These are phyloP conservation scores for Diorhabda elongata DNA, from an alignment of 1,140 invertebrate genomes.

Conservation along the genomic window DNA sequence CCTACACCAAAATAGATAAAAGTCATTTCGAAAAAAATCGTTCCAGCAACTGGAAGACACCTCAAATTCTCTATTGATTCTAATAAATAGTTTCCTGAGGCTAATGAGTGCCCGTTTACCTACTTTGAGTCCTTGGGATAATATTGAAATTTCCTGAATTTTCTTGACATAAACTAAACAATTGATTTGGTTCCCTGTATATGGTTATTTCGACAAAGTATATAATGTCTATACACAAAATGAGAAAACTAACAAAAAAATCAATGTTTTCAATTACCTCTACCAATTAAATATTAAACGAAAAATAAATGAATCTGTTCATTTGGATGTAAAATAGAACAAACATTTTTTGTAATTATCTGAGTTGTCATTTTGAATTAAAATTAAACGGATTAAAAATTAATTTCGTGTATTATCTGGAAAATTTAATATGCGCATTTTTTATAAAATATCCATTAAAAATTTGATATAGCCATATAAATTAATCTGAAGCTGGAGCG, in stretches of 20 bases:
- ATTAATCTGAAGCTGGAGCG: slow-evolving; percentile 2
- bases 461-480: not conserved
- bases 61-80: no score
- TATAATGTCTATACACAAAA: no score
- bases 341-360: slow-evolving; percentile 1
- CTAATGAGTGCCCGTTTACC: no score
- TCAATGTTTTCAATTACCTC: not conserved
- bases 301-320: slow-evolving; percentile 3
- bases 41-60: no score
- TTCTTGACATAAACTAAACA: no score
- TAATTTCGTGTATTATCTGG: slow-evolving; percentile 2
- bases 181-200: no score
- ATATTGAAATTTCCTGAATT: no score
- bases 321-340: slow-evolving; percentile 3
- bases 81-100: no score
- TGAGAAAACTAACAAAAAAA: not conserved
- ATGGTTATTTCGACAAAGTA: no score
- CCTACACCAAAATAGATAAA: no score
- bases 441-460: slow-evolving; percentile 3
- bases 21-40: no score
- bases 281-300: not conserved
- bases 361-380: not conserved
- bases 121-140: no score
- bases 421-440: slow-evolving; percentile 3
- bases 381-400: slow-evolving; percentile 3